Base-by-base conservation (phyloP, 1,140 invertebrate genomes). In the Bombus vancouverensis region DNA sequence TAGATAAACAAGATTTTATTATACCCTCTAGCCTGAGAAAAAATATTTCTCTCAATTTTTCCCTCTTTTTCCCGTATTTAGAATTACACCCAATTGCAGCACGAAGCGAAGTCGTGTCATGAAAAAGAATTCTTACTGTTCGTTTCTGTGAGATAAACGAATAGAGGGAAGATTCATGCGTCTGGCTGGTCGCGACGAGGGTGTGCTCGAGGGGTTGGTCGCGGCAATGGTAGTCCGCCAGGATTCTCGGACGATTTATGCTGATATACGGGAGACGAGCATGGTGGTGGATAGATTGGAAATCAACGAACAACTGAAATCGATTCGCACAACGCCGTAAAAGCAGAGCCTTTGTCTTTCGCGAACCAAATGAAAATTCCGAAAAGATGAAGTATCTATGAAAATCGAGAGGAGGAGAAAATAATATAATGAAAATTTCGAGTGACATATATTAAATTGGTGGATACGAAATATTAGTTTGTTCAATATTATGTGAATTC, bases 161-260 rank as follows among this genome's bases (percentile, higher is more conserved):
- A 72, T 37, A 44, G 22, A 59, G 53, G 66, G 70, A 37, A 71
- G 83, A 84, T 84, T 79, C 83, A 59, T 72, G 83, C 57, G 83
- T 71, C 83, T 84, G 32, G 81, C 42, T 79, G 53, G 66, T 47
- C 37, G 66, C 76, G 76, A 32, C 42, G 22, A 57, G 65, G 65
- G 32, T 28, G 44, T 44, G 71, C 15, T 72, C 70, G 70, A 85
- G 72, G 62, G 86, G 76, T 87, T 77, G 68, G 37, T 75, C 57
- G 57, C 70, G 75, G 62, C 74, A 72, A 65, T 42, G 37, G 10
- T 85, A n/a, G 42, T 81, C 53, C 32, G 18, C 59, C 25, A 59
- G 65, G 18, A 88, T 85, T 80, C 68, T 83, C 62, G 62, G 42
- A 15, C 81, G 72, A 90, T 86, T 76, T 90, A 68, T 88, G 85